Conservation (phyloP, 2,113 vertebrate species). For the Rhineura floridana region DNA sequence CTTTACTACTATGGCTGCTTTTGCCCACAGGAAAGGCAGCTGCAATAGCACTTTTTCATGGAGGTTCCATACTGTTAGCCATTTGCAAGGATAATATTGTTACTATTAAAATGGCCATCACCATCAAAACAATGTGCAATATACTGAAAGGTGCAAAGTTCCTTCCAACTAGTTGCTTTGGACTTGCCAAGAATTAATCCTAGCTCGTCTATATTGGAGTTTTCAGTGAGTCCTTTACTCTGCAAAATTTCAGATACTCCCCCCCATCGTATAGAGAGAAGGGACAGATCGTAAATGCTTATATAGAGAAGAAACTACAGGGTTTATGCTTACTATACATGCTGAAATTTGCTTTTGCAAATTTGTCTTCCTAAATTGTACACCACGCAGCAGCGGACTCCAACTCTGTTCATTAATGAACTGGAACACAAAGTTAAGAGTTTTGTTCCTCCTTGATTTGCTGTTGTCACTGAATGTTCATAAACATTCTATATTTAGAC, state of each 20-base stretch:
- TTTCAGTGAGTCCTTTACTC: not conserved
- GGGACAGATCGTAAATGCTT: not conserved
- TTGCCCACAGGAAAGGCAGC: not conserved
- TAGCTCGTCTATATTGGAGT: not conserved
- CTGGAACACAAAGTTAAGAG: not conserved
- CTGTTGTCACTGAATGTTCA: not conserved
- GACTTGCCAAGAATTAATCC: not conserved
- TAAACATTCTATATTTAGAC: not conserved
- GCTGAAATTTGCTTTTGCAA: not conserved
- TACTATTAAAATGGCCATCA: not conserved
- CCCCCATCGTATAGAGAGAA: not conserved
- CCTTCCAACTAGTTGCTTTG: not conserved
- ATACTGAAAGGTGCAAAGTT: not conserved
- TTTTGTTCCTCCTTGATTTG: not conserved
- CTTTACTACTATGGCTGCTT: not conserved
- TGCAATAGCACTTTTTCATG: too few relatives aligned
- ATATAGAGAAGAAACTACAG: not conserved
- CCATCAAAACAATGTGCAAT: not conserved
- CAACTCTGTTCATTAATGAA: not conserved
- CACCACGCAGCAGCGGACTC: not conserved
- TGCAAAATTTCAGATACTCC: not conserved
- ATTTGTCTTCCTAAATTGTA: not conserved
- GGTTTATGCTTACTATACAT: not conserved
- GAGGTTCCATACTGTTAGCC: not conserved
- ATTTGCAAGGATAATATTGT: not conserved